Evolutionary conservation across 2,113 vertebrate species (phyloP).

Genomic region (Mystacornis crossleyi): DNA sequence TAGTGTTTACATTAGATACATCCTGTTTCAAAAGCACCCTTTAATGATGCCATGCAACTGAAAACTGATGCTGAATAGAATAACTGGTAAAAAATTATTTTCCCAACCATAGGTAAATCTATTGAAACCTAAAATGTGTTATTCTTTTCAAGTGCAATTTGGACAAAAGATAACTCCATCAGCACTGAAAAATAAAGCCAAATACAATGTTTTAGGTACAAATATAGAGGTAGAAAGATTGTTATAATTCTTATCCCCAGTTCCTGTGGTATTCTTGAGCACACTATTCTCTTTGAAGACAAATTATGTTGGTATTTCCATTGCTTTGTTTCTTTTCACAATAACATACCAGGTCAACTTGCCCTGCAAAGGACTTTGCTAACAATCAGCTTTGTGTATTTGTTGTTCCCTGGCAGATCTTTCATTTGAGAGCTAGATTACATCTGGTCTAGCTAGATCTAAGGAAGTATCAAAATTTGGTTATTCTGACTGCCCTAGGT

Average conservation of each 20-base stretch:
- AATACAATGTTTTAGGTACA: neutral
- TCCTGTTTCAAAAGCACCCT: neutral
- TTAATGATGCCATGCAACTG: neutral
- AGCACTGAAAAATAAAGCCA: neutral
- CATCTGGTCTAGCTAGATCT: neutral
- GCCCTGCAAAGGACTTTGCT: conserved; percentile 1
- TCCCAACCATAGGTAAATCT: neutral
- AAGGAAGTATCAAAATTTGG: neutral
- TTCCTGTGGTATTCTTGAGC: neutral
- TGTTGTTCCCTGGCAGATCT: conserved; percentile 8
- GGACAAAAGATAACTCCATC: neutral
- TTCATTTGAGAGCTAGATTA: neutral
- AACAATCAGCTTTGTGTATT: neutral
- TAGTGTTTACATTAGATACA: neutral
- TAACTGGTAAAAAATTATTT: neutral
- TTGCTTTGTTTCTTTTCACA: neutral
- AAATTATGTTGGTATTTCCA: neutral
- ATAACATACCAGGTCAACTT: neutral
- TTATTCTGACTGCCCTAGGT: conserved; percentile 7
- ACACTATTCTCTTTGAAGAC: neutral
- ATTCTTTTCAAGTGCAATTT: neutral
- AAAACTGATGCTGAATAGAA: neutral
- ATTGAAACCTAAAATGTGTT: neutral
- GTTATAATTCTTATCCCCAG: neutral
- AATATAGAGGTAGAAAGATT: neutral